A percentile compares a stretch with the other conserved stretches of the same genome.
These are phyloP conservation scores for Harpagoxenus sublaevis DNA, from an alignment of 2,888 invertebrate species.

Conservation along the genomic window DNA sequence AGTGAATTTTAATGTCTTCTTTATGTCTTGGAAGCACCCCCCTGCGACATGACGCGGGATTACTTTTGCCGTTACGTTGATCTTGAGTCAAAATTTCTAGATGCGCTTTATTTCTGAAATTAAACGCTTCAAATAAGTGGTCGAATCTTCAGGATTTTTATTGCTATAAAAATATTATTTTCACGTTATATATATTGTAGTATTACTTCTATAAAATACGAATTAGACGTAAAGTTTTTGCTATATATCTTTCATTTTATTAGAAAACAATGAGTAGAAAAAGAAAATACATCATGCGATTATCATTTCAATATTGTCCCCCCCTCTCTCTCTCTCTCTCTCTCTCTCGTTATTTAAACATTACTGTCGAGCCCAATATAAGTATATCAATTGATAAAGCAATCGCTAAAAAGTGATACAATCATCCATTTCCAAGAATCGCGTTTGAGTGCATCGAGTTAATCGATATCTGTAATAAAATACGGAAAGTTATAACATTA, in stretches of 20 bases:
- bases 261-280: neutral
- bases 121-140: neutral
- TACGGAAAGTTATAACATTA: neutral
- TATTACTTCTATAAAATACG: neutral
- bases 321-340: neutral
- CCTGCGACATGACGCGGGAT: neutral
- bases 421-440: neutral
- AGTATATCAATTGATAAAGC: neutral
- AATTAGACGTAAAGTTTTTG: neutral
- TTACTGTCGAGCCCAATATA: neutral
- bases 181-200: neutral
- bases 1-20: slow-evolving; percentile 30
- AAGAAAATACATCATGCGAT: neutral
- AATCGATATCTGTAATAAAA: neutral
- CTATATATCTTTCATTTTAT: neutral
- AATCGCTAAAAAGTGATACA: neutral
- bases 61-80: neutral
- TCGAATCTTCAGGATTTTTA: neutral
- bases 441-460: neutral
- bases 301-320: neutral
- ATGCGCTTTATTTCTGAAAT: neutral
- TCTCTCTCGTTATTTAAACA: slow-evolving; percentile 2
- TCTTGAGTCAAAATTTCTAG: neutral
- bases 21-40: neutral
- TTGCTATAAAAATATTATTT: slow-evolving; percentile 4